Evolutionary conservation across 2,888 invertebrate genomes (phyloP).

Genomic region (Criorhina ranunculi): DNA sequence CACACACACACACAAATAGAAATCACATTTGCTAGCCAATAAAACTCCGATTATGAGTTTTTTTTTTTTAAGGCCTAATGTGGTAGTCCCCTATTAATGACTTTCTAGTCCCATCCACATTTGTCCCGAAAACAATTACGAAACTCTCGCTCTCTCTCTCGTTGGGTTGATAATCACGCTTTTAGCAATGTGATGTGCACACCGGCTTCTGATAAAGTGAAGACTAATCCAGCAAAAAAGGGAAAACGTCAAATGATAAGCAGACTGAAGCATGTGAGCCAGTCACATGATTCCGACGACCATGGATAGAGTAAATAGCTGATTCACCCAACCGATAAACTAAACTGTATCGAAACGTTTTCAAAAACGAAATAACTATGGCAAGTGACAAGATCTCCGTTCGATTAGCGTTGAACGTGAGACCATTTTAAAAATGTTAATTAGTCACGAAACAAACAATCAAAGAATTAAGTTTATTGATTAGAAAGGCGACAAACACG

Average conservation of each 20-base stretch:
- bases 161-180: conserved; percentile 11
- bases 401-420: conserved; percentile 34
- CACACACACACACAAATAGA: neutral
- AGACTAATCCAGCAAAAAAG: neutral
- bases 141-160: neutral
- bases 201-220: conserved; percentile 12
- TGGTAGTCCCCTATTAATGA: neutral
- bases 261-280: conserved; percentile 36
- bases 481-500: neutral
- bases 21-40: neutral
- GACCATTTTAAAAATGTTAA: conserved; percentile 36
- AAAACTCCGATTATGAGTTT: neutral
- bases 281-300: conserved; percentile 29
- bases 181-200: conserved; percentile 8
- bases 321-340: conserved; percentile 4
- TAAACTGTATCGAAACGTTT: conserved; percentile 16
- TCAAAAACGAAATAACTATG: conserved; percentile 1
- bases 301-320: neutral
- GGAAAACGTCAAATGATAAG: conserved; percentile 30
- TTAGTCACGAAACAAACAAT: conserved; percentile 25
- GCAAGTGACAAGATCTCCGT: conserved; percentile 1
- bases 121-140: conserved; percentile 1
- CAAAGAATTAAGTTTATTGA: conserved; percentile 30
- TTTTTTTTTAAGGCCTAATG: too few relatives aligned
- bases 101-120: neutral